Percentiles rank a stretch among this genome's conserved stretches.
Evolutionary conservation across 92 coral and sea anemone genomes (phyloP).

Genomic region (Palythoa heliodiscus): DNA sequence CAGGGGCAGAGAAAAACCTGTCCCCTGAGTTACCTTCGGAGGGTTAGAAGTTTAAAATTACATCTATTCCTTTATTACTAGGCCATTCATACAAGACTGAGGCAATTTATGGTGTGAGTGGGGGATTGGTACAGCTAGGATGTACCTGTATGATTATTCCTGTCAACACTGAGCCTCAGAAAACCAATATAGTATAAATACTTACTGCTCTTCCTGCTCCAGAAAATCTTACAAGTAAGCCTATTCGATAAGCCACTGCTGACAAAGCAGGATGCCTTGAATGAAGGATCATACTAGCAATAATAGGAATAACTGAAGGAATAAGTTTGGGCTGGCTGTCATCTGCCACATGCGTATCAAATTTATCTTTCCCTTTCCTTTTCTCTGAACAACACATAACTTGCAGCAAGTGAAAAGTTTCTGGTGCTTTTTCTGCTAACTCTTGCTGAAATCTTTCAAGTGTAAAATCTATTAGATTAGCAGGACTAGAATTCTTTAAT

Average conservation of each 20-base stretch:
- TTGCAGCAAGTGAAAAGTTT: slow-evolving; percentile 48
- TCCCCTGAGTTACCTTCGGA: too few relatives aligned
- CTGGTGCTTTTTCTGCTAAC: slow-evolving; percentile 53
- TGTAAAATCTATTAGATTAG: slow-evolving; percentile 41
- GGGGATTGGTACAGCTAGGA: too few relatives aligned
- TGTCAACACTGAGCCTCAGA: too few relatives aligned
- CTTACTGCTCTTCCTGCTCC: slow-evolving; percentile 58
- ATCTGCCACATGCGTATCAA: slow-evolving; percentile 29
- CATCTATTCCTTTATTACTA: too few relatives aligned
- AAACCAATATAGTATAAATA: background rate
- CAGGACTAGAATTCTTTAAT: slow-evolving; percentile 39
- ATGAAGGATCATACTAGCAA: slow-evolving; percentile 50
- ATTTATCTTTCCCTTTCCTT: slow-evolving; percentile 30
- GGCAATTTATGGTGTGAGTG: too few relatives aligned
- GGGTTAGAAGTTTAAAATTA: too few relatives aligned
- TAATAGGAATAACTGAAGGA: slow-evolving; percentile 42
- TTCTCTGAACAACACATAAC: slow-evolving; percentile 51
- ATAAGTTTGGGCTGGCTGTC: slow-evolving; percentile 36
- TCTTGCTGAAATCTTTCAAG: slow-evolving; percentile 43
- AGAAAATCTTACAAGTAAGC: slow-evolving; percentile 41
- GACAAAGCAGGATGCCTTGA: slow-evolving; percentile 47
- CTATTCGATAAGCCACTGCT: slow-evolving; percentile 48
- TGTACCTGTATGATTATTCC: too few relatives aligned
- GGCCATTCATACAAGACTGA: too few relatives aligned
- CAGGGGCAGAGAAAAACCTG: too few relatives aligned